Base-by-base conservation (phyloP, 2,113 vertebrate species). In the Ictidomys tridecemlineatus region DNA sequence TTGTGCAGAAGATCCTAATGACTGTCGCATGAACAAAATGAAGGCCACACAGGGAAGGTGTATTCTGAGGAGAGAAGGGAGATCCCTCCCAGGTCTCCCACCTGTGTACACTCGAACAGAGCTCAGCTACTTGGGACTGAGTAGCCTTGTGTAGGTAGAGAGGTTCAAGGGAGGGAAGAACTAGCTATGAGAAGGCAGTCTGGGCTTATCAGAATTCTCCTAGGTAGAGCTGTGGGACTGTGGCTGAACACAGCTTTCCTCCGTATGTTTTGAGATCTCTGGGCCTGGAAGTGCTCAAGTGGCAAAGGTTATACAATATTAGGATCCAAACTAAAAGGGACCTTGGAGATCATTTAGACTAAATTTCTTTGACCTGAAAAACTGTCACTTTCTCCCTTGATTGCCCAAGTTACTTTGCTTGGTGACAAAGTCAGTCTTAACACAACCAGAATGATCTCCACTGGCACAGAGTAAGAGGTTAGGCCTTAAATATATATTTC, bases 381-480 rank as follows among this genome's bases (percentile, higher is more conserved):
- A 39, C 51, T 56, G 74, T 30, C 85, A 65, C 22, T 79, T 72
- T 67, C 48, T 26, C 30, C 80, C 30, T 63, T 13, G 67, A 92
- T 51, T 89, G 34, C 18, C 67, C 69, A 34, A 32, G 24, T 8
- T 63, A 63, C 61, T 63, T 67, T 70, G 28, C 16, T 34, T 39
- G 67, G 93, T 34, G 42, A 82, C 79, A 85, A 56, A 88, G 77
- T 28, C 63, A 72, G n/a, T 48, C 53, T 83, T 63, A 70, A 51
- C 65, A 61, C 42, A 88, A 56, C 18, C 83, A 72, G 78, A 89
- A 91, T 91, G 51, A 91, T 24, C 80, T 86, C 90, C 85, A 34
- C 18, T 14, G 56, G 39, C 69, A 93, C 16, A 65, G 30, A 85
- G 45, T 9, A 63, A 69, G 56, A 70, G 51, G 22, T 65, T 84